A percentile compares a stretch with the other conserved stretches of the same genome.
Conservation (phyloP, 2,888 invertebrate species). For the Aporophyla nigra region DNA sequence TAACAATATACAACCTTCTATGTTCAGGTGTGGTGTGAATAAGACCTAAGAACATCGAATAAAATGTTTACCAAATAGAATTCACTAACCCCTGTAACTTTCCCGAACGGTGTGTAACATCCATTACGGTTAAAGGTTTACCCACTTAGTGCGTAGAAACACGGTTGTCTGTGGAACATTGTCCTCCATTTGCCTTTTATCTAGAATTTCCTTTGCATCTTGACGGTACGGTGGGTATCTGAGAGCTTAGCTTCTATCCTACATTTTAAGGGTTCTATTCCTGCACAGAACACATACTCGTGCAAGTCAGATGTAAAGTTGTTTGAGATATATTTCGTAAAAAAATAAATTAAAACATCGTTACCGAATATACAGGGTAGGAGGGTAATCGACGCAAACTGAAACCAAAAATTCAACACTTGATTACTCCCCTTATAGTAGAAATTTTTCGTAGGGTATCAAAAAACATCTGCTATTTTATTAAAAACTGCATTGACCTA, state of each 20-base stretch:
- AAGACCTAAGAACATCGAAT: slow-evolving; percentile 16
- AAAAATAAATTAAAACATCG: neutral
- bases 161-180: slow-evolving; percentile 4
- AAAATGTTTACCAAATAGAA: slow-evolving; percentile 55
- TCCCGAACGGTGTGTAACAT: slow-evolving; percentile 33
- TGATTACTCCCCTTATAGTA: no score
- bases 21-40: neutral
- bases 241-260: neutral
- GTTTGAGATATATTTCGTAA: neutral
- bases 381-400: no score
- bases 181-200: slow-evolving; percentile 5
- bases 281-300: neutral
- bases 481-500: no score
- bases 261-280: neutral
- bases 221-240: neutral
- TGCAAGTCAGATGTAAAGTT: neutral
- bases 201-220: slow-evolving; percentile 4
- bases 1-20: neutral
- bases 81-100: slow-evolving; percentile 23
- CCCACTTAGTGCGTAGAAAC: slow-evolving; percentile 29
- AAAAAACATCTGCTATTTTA: no score
- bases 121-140: slow-evolving; percentile 51
- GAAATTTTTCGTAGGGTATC: no score
- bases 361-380: neutral
- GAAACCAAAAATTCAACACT: no score